Base-by-base conservation (phyloP, 2,888 invertebrate genomes). In the Eubasilissa splendida region DNA sequence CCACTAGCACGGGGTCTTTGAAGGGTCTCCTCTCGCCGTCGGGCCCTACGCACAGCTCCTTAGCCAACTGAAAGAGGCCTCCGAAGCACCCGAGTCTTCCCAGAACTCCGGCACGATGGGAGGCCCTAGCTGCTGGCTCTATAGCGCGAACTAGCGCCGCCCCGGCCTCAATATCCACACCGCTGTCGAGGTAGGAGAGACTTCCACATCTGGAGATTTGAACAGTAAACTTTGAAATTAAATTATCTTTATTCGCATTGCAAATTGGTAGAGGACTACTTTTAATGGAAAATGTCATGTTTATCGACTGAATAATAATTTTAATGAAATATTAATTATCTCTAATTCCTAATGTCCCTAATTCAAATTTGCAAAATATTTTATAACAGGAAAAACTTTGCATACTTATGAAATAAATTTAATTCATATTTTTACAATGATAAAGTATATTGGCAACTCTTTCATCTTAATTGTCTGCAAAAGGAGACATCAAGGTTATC, bases 111-210 rank as follows among this genome's bases (percentile, higher is more conserved):
- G 92, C 87, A 4, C 97, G 90, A 84, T 93, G 92, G 0, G 98
- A 98, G 1, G 93, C 92, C 7, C 94, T 93, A 0, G 96, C 96
- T 0, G 95, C 87, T 0, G 96, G 95, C 87, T 97, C 97, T 80
- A 99, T 94, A 84, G 92, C 90, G 12, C 94, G 92, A 0, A 99
- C 96, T 4, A 99, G 89, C 53, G 93, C 92, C 85, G 99, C 96
- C 0, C 98, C 99, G 1, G 97, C 97, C 84, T 93, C 94, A 84
- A 99, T 99, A 87, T 98, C 96, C 2, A 99, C 99, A 0, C 99
- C 99, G 85, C 95, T 93, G 86, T 93, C 93, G 84, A 96, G 95
- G 89, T 99, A 99, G 0, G 97, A 97, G 56, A 96, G 91, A 52
- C 91, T 91, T 80, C 95, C 95, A 82, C 88, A 86, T 79, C 88